A percentile compares a stretch with the other conserved stretches of the same genome.
Conservation (phyloP, 2,888 invertebrate species). For the Tuta absoluta region DNA sequence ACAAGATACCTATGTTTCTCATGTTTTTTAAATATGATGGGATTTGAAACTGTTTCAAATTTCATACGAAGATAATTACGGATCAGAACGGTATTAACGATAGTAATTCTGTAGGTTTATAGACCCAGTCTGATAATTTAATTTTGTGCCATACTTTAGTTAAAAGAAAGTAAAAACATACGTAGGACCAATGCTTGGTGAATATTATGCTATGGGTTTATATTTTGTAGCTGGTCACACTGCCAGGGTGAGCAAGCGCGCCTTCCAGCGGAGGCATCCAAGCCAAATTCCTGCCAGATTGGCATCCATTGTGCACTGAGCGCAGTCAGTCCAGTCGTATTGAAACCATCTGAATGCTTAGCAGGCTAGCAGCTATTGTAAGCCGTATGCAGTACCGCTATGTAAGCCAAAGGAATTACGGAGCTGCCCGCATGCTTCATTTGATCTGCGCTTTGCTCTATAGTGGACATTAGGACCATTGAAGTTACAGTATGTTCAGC, state of each 20-base stretch:
- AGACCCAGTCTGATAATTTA: too few relatives aligned
- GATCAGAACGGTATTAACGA: too few relatives aligned
- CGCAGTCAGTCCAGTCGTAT: conserved; percentile 47
- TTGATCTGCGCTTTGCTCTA: neutral
- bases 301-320: conserved; percentile 67
- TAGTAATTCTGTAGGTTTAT: too few relatives aligned
- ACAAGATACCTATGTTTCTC: too few relatives aligned
- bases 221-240: too few relatives aligned
- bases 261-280: conserved; percentile 46
- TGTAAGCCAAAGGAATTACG: conserved; percentile 31
- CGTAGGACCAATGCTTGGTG: too few relatives aligned
- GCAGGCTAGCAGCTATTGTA: conserved; percentile 67
- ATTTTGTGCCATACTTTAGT: too few relatives aligned
- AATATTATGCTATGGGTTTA: too few relatives aligned
- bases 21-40: too few relatives aligned
- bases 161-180: too few relatives aligned
- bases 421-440: conserved; percentile 2
- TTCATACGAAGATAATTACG: too few relatives aligned
- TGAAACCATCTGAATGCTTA: conserved; percentile 71
- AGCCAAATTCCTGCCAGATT: conserved; percentile 70
- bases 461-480: neutral
- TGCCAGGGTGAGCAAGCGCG: conserved; percentile 1
- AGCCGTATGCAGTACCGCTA: conserved; percentile 29
- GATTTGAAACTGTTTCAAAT: too few relatives aligned
- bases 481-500: neutral